Evolutionary conservation across 2,888 invertebrate genomes (phyloP).

Genomic region (Drosophila diplacantha): DNA sequence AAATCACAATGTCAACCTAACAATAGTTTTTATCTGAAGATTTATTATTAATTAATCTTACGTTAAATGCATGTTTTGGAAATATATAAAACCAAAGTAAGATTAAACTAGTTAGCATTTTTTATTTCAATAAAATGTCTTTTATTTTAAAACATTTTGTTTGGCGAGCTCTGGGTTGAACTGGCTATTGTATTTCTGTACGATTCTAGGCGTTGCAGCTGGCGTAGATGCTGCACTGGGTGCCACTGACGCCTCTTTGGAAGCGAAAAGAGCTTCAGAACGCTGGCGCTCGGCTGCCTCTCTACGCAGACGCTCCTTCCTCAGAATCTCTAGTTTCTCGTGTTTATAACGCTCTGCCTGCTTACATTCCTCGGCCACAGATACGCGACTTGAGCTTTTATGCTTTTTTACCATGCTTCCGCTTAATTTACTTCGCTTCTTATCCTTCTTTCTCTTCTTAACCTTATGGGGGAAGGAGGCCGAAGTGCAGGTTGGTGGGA

Average conservation of each 20-base stretch:
- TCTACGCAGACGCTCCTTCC: constrained; percentile 82
- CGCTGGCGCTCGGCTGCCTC: constrained; percentile 88
- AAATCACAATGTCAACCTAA: constrained; percentile 3
- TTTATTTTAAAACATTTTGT: constrained; percentile 81
- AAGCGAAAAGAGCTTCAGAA: constrained; percentile 84
- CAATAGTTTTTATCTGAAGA: not conserved
- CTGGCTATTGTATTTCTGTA: constrained; percentile 95
- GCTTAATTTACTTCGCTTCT: constrained; percentile 53
- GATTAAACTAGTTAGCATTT: no score
- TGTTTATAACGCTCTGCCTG: constrained; percentile 59
- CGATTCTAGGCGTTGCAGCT: constrained; percentile 74
- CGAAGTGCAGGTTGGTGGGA: not conserved
- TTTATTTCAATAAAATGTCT: not conserved
- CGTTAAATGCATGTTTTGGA: not conserved
- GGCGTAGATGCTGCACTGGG: constrained; percentile 35
- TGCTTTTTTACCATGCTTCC: constrained; percentile 54
- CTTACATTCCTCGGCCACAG: constrained; percentile 35
- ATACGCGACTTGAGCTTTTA: constrained; percentile 33
- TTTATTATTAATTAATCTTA: not conserved
- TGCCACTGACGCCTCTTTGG: constrained; percentile 78
- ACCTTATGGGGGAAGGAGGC: constrained; percentile 6
- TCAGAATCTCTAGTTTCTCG: constrained; percentile 70
- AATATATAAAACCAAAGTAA: not conserved
- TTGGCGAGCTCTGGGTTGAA: constrained; percentile 95
- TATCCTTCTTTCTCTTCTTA: constrained; percentile 31